Base-by-base conservation (phyloP, 2,113 vertebrate species). In the Xiphophorus hellerii region DNA sequence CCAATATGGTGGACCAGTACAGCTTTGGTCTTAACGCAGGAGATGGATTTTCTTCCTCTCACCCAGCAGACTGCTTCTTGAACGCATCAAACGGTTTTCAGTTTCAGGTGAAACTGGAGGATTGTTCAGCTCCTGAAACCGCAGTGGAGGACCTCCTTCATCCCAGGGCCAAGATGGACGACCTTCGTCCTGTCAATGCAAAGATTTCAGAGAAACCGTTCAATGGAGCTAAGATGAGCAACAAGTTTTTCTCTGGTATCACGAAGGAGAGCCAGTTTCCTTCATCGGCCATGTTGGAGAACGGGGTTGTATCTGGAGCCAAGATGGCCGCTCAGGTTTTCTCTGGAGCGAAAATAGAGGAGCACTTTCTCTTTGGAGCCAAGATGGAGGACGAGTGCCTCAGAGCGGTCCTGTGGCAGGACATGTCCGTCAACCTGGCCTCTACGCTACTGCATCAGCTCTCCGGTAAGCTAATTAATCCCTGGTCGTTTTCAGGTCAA, bases 391-490 rank as follows among this genome's bases (percentile, higher is more conserved):
- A 92, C 14, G 86, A 91, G 78, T 92, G 91, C 37, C 89, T 93
- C n/a, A 30, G 87, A 22, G 92, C 90, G 0, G 89, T 83, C 44
- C 83, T 93, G 74, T 93, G 92, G 92, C 92, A 92, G 84, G 92
- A 93, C 89, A 92, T 92, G 91, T 93, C 92, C 0, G 84, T 93
- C 25, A 92, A 93, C 85, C 80, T 93, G 88, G 92, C 92, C 1
- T 93, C 92, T 29, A 92, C 92, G 4, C 83, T 93, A 69, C 89
- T 93, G 64, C 90, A 93, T 69, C 91, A 92, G 77, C 92, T 93
- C 61, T 93, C 92, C 84, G 92, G 92, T 93, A 73, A 42, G 25
- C 9, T 7, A 58, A 58, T 58, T 2, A 58, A 58, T 58, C 22
- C n/a, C 51, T n/a, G 51, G 51, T 58, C 2, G 51, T n/a, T 58